Base-by-base conservation (phyloP, 2,113 vertebrate genomes). In the Petrocephalus microphthalmus region DNA sequence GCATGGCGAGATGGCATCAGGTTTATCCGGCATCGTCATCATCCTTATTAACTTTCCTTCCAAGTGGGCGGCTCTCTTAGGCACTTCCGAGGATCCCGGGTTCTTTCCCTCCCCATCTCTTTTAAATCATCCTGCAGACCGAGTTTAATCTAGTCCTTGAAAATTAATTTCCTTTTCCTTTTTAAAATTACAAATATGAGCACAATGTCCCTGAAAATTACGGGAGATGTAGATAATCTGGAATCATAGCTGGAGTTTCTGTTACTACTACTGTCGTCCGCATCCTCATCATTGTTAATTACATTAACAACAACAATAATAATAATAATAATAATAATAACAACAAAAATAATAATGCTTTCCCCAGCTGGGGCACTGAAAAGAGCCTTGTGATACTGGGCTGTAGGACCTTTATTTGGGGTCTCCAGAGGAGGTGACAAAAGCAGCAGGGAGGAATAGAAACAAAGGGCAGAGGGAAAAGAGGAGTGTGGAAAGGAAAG, bases 171-270 rank as follows among this genome's bases (percentile, higher is more conserved):
- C 29, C 29, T 29, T 85, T 56, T 54, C 4, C 15, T 37, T 85
- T 29, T 54, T 83, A 2, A 47, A 42, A 83, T 13, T 10, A 47
- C 37, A 20, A 49, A 83, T 6, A 22, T 83, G 25, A 85, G 25
- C n/a, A n/a, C n/a, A 84, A 25, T 84, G 82, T 84, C 82, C 82
- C 82, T 84, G 82, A 52, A 49, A 84, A 84, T 52, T 3, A 51
- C 10, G n/a, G 22, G 13, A 20, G 7, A 2, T 17, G 7, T 45
- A 57, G 7, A 20, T 82, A 25, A 88, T 25, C 5, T 15, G 6
- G 25, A 20, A 29, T 49, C 81, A 49, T 19, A 51, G 10, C 22
- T 19, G n/a, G 49, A 8, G 3, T 25, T 19, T 85, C 47, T 49
- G 2, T 42, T 78, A 17, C 33, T 20, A 7, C 25, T 42, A 13